Evolutionary conservation across 2,888 invertebrate genomes (phyloP), one percentile per base, ranked within the genome.

Genomic region (Ophion obscuratus): DNA sequence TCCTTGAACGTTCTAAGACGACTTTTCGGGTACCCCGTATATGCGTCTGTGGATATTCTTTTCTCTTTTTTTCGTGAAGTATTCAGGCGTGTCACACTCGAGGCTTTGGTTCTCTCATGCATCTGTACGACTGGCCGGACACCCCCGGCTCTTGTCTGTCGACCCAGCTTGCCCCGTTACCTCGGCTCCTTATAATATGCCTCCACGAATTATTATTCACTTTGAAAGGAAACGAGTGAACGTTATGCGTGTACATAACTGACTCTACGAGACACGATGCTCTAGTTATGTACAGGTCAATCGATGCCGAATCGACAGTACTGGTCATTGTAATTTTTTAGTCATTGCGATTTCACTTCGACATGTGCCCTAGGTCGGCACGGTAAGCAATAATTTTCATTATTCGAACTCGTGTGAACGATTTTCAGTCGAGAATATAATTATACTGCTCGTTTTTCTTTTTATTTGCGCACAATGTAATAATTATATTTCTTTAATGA

Each of bases 121-220:
- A 85, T 86, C 75, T 80, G 64, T 80, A 80, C 79, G 57, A 82
- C 75, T 76, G 75, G 82, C 24, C 73, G 82, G 71, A 76, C 85
- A 85, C 82, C 85, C 82, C 68, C 68, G 68, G 67, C 62, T 80
- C 79, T 75, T 61, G 79, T 83, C 73, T 68, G 71, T 83, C 62
- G 44, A 66, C 66, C 70, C 67, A 70, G 83, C 70, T 71, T 76
- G 77, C 73, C 61, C 80, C 74, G 81, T 82, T 74, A 68, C 53
- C 74, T 70, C 64, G 62, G 53, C 64, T 75, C 64, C 75, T 80
- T 85, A 77, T 74, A 67, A 47, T 73, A 62, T 76, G 67, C 75
- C 79, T 76, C 66, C 53, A 77, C 80, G 79, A 87, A 87, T 87
- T 87, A 86, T 87, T 87, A 88, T 88, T 88, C 87, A 87, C 86